Conservation (phyloP, 2,888 invertebrate genomes). For the Standfussiana lucernea region DNA sequence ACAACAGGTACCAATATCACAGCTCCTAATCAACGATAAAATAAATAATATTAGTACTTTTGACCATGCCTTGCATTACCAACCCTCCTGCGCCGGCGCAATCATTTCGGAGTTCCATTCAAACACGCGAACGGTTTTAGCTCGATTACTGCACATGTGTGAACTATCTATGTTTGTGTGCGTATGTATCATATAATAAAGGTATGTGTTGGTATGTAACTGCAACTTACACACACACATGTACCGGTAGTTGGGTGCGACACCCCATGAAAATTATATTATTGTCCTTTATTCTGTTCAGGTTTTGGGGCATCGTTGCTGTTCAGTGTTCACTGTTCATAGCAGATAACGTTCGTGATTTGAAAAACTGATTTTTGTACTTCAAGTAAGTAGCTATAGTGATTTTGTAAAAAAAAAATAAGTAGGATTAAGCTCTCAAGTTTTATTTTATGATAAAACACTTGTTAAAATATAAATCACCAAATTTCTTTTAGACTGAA, state of each 20-base stretch:
- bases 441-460: background rate
- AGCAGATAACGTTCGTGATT: background rate
- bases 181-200: conserved; percentile 46
- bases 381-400: background rate
- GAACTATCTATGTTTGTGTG: conserved; percentile 50
- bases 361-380: background rate
- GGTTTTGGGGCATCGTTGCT: conserved; percentile 58
- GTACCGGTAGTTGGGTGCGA: conserved; percentile 75
- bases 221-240: conserved; percentile 71
- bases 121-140: conserved; percentile 79
- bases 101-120: conserved; percentile 74
- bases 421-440: background rate
- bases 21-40: background rate
- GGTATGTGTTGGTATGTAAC: conserved; percentile 55
- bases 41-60: conserved; percentile 7
- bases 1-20: background rate
- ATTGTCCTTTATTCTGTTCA: conserved; percentile 70
- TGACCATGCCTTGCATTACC: conserved; percentile 33
- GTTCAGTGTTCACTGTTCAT: conserved; percentile 44
- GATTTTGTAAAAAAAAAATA: background rate
- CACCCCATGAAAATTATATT: conserved; percentile 82
- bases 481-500: background rate
- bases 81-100: conserved; percentile 62
- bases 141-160: conserved; percentile 68
- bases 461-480: background rate